Base-by-base conservation (phyloP, 2,888 invertebrate genomes). In the Clepsis dumicolana region DNA sequence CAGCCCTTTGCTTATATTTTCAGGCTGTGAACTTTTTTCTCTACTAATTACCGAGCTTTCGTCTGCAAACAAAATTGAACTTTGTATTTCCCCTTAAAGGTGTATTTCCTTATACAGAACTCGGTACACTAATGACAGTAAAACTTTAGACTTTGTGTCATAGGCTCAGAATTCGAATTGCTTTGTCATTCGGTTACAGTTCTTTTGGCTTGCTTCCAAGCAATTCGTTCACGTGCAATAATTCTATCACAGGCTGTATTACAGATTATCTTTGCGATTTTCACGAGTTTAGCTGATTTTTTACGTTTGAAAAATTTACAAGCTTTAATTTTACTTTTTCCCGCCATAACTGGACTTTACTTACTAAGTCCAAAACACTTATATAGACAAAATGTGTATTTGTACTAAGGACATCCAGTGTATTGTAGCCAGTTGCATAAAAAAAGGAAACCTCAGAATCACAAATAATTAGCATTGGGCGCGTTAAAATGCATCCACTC, bases 161-260 rank as follows among this genome's bases (percentile, higher is more conserved):
- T 41, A 1, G 27, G 4, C 12, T 14, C 25, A 35, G 50, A 41
- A 62, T 41, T 52, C 12, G 2, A 48, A 29, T 52, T 63, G 1
- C 10, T n/a, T 4, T 50, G 50, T 21, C 62, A n/a, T 41, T 38
- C 21, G 2, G 2, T 12, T 18, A 21, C 2, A 24, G 29, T n/a
- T 48, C 70, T 67, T 65, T 83, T 89, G 89, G 89, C 84, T 70
- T 63, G 27, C 67, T 70, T 83, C 88, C 89, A 89, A 86, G 76
- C 79, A 73, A 82, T 82, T 81, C 80, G 80, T 80, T 81, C 80
- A 75, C 75, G 77, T 78, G 84, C 83, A 80, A 85, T 88, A 89
- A 85, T 87, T 89, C 82, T 83, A 86, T 87, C 85, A 82, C 78
- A 75, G 71, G 76, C 78, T 79, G 80, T 83, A 83, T 84, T 83